These are phyloP conservation scores for Stigmatopora argus DNA, from an alignment of 2,113 vertebrate genomes.

Conservation along the genomic window DNA sequence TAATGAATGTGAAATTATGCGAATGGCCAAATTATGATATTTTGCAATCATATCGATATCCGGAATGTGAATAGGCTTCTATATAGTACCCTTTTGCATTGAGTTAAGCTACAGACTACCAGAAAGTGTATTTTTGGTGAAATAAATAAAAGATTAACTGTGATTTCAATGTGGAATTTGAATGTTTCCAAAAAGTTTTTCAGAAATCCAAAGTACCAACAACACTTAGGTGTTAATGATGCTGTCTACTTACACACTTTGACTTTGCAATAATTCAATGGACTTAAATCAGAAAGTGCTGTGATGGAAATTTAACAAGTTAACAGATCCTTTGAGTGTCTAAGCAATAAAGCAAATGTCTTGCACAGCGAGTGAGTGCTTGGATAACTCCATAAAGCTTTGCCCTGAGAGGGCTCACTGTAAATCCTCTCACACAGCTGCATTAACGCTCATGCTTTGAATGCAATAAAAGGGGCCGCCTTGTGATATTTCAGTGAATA, in stretches of 20 bases:
- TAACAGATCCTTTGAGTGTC: constrained; percentile 3
- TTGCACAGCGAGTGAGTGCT: constrained; percentile 10
- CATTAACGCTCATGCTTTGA: constrained; percentile 26
- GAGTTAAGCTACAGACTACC: no score
- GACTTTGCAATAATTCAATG: neutral
- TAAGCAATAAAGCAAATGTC: constrained; percentile 10
- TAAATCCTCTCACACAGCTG: constrained; percentile 25
- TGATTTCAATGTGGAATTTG: neutral
- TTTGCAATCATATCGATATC: no score
- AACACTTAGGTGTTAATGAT: neutral
- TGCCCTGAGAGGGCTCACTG: constrained; percentile 20
- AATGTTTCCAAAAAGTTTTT: constrained; percentile 1
- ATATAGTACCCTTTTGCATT: no score
- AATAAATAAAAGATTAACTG: no score
- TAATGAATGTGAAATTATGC: no score
- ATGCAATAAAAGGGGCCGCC: constrained; percentile 46
- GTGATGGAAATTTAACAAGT: constrained; percentile 1
- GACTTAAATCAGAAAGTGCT: constrained; percentile 10
- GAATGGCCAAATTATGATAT: no score
- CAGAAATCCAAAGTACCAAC: neutral
- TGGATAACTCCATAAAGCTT: constrained; percentile 23
- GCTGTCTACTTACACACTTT: neutral
- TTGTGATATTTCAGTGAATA: constrained; percentile 52
- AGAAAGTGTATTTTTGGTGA: no score
- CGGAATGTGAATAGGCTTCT: no score